A percentile compares a stretch with the other conserved stretches of the same genome.
Conservation (phyloP, 2,888 invertebrate species). For the Baccha elongata region DNA sequence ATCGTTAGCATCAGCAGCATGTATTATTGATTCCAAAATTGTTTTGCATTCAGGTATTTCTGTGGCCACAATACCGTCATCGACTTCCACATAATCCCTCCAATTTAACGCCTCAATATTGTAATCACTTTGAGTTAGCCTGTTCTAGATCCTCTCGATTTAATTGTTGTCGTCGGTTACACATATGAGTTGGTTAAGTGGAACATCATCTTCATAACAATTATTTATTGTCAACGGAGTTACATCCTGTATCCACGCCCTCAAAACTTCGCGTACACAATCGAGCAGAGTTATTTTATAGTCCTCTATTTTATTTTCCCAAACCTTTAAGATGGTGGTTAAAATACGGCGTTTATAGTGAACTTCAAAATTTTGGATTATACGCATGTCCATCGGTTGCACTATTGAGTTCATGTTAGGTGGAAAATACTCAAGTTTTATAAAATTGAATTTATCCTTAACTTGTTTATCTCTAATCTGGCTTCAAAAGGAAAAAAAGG, state of each 20-base stretch:
- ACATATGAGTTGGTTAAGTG: slow-evolving; percentile 6
- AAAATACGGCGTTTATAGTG: background rate
- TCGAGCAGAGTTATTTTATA: background rate
- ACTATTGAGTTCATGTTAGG: too few species aligned
- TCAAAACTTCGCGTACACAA: background rate
- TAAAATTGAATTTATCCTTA: slow-evolving; percentile 31
- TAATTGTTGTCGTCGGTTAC: background rate
- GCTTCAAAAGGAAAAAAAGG: too few species aligned
- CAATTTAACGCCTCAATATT: slow-evolving; percentile 23
- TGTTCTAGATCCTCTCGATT: slow-evolving; percentile 21
- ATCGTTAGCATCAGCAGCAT: too few species aligned
- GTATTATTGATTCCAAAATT: too few species aligned
- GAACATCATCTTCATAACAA: slow-evolving; percentile 30
- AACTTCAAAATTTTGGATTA: background rate
- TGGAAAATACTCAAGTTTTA: slow-evolving; percentile 31
- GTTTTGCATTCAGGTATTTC: too few species aligned
- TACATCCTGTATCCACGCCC: background rate
- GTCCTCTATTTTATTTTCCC: background rate
- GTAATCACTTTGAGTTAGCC: background rate
- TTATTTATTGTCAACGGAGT: background rate
- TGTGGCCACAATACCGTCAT: slow-evolving; percentile 20
- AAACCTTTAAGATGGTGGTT: background rate
- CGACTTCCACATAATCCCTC: slow-evolving; percentile 26
- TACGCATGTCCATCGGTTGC: too few species aligned
- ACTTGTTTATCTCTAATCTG: too few species aligned